Conservation (phyloP, 2,888 invertebrate species). For the Hemicrepidius hirtus region DNA sequence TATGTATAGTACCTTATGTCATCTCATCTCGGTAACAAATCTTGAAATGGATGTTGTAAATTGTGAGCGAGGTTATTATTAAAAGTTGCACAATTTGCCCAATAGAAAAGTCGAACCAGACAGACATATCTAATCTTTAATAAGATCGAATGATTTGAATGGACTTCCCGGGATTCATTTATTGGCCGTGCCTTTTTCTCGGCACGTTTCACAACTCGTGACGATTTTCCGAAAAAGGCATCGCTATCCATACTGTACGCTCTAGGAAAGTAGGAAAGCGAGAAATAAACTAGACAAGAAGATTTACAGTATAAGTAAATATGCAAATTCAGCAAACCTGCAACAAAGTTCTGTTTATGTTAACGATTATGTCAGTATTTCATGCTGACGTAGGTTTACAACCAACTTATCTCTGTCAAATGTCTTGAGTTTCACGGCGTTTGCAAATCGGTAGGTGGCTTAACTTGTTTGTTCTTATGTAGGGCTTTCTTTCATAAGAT, state of each 20-base stretch:
- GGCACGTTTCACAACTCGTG: neutral
- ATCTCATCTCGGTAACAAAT: too few species aligned
- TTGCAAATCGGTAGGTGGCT: constrained; percentile 46
- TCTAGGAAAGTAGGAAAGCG: neutral
- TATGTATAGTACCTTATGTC: too few species aligned
- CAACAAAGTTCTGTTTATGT: constrained; percentile 53
- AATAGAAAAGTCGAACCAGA: neutral
- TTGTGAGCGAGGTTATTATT: too few species aligned
- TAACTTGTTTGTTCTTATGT: constrained; percentile 40
- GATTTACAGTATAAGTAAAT: constrained; percentile 40
- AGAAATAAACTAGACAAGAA: constrained; percentile 21
- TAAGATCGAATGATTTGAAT: neutral
- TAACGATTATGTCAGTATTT: constrained; percentile 55
- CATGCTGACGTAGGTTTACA: constrained; percentile 50
- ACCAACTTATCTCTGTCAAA: constrained; percentile 53
- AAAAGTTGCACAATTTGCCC: neutral
- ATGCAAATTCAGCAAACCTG: constrained; percentile 53
- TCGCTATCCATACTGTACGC: too few species aligned
- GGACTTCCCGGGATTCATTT: constrained; percentile 8
- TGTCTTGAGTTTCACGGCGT: constrained; percentile 43
- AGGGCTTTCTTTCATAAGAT: constrained; percentile 19
- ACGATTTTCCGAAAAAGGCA: neutral
- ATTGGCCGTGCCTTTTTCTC: constrained; percentile 9
- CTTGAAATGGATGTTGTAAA: too few species aligned
- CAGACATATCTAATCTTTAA: neutral